A percentile compares a stretch with the other conserved stretches of the same genome.
phyloP scores from a whole-genome alignment of 2,113 vertebrate species.

The Proterorhinus semilunaris region DNA sequence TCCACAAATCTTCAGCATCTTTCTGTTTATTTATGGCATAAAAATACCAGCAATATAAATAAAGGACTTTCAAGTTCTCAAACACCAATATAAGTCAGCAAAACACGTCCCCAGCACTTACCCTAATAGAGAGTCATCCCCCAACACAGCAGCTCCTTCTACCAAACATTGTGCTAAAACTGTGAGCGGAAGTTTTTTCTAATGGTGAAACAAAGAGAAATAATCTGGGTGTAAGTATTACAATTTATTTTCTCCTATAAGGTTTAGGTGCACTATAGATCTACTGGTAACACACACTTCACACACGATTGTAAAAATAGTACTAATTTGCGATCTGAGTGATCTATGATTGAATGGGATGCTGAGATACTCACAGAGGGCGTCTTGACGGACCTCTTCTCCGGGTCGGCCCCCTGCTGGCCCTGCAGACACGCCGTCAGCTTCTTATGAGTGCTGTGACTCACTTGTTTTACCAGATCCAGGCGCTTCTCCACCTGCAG shows the following conservation, averaged over 20 bases:
- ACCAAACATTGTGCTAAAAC: constrained; percentile 93
- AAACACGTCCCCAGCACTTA: constrained; percentile 51
- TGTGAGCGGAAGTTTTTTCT: constrained; percentile 96
- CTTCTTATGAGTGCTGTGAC: constrained; percentile 98
- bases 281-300: not conserved
- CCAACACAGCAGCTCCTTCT: constrained; percentile 90
- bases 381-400: constrained; percentile 93
- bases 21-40: constrained; percentile 73
- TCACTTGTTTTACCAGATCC: constrained; percentile 96
- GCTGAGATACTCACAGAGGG: constrained; percentile 66
- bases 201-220: constrained; percentile 11
- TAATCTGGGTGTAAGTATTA: no score
- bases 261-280: no score
- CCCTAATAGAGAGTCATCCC: constrained; percentile 95
- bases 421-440: constrained; percentile 95
- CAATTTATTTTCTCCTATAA: no score
- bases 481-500: constrained; percentile 94
- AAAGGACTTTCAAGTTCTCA: not conserved
- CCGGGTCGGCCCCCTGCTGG: constrained; percentile 90
- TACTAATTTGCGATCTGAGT: no score
- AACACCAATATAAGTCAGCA: not conserved
- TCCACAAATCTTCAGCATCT: constrained; percentile 93
- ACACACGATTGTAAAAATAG: not conserved
- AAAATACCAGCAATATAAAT: constrained; percentile 26
- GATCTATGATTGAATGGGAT: not conserved